phyloP scores from a whole-genome alignment of 2,113 vertebrate species.

The Notechis scutatus region DNA sequence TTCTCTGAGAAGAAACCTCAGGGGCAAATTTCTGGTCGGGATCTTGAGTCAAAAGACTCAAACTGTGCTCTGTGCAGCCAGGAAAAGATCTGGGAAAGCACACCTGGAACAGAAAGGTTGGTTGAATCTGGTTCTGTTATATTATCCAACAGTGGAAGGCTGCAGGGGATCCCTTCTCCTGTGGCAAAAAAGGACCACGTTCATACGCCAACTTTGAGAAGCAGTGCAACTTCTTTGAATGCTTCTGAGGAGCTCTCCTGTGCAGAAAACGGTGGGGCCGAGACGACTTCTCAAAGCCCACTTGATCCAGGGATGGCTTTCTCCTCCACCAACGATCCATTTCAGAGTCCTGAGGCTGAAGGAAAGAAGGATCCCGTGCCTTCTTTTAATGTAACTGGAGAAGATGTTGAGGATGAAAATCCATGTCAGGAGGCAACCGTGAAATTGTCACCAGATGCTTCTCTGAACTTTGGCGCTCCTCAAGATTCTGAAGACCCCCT shows the following conservation, averaged over 20 bases:
- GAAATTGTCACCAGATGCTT: accelerated
- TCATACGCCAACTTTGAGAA: background rate
- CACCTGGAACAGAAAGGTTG: background rate
- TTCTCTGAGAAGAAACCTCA: background rate
- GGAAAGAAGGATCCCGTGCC: background rate
- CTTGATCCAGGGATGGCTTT: accelerated
- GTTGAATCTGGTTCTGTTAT: background rate
- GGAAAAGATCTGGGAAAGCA: background rate
- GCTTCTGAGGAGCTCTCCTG: background rate
- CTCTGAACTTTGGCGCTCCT: background rate
- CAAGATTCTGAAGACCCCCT: background rate
- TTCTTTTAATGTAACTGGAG: background rate
- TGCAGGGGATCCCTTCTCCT: accelerated
- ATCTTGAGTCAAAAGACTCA: background rate
- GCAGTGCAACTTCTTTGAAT: background rate
- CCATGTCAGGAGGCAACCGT: background rate
- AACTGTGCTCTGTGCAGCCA: background rate
- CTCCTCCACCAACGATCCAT: background rate
- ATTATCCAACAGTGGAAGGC: background rate
- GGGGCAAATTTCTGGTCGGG: background rate
- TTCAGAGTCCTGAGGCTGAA: accelerated
- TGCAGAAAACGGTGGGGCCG: slow-evolving; percentile 14
- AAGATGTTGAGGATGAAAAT: background rate
- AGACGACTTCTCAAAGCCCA: background rate
- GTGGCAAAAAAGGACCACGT: accelerated